Evolutionary conservation across 2,113 vertebrate genomes (phyloP).

Genomic region (Cinclus cinclus): DNA sequence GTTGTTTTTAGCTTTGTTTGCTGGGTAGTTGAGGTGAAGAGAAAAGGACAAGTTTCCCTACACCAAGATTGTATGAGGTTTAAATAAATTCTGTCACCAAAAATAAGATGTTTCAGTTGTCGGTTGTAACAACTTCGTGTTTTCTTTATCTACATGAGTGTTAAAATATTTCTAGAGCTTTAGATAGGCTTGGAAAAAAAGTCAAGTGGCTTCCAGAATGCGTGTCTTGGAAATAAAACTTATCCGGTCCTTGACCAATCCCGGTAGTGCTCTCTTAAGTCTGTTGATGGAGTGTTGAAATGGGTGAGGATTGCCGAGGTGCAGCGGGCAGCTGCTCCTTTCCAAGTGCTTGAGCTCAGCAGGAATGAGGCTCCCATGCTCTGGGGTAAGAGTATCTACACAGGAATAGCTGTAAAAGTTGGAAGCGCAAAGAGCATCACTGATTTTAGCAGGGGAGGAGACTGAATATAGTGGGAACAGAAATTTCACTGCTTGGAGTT

Average conservation of each 20-base stretch:
- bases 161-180: neutral
- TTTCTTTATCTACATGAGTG: neutral
- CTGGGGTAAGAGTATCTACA: neutral
- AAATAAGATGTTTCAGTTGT: neutral
- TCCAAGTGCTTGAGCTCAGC: neutral
- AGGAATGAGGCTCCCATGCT: neutral
- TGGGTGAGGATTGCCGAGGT: neutral
- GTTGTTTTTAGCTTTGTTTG: neutral
- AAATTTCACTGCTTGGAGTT: neutral
- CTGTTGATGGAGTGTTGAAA: neutral
- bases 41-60: neutral
- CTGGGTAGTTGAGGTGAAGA: neutral
- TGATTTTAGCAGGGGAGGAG: too few relatives aligned
- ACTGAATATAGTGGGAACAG: neutral
- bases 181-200: neutral
- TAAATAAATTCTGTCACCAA: neutral
- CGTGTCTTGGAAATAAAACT: neutral
- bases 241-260: rapidly evolving
- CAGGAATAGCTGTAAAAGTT: neutral
- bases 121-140: neutral
- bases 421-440: neutral
- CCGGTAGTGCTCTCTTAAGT: rapidly evolving
- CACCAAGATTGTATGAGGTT: neutral
- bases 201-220: neutral
- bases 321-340: neutral